Evolutionary conservation across 2,888 invertebrate genomes (phyloP).

Genomic region (Odontothrips loti): DNA sequence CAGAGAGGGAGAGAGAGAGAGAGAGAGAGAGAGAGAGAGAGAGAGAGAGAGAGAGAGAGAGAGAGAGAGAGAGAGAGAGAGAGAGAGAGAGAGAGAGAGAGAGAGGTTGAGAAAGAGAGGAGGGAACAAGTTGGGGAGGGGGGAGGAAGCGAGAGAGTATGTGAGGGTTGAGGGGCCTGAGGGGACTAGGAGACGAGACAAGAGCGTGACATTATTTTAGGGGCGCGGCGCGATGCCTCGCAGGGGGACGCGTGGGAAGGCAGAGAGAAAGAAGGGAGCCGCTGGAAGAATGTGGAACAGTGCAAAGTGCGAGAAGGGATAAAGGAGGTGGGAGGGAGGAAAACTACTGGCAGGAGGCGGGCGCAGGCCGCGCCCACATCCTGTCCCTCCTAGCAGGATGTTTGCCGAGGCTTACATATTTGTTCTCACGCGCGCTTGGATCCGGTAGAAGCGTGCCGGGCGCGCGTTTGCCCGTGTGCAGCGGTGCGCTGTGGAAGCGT

Average conservation of each 20-base stretch:
- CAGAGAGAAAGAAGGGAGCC: neutral
- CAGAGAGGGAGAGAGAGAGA: no score
- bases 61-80: no score
- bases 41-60: no score
- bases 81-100: no score
- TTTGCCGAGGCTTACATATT: neutral
- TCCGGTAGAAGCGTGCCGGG: neutral
- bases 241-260: neutral
- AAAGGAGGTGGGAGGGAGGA: neutral
- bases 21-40: no score
- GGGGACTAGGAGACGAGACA: no score
- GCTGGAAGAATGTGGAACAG: neutral
- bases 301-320: neutral
- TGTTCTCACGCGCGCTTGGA: neutral
- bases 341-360: neutral
- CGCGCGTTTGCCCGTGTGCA: neutral
- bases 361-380: neutral
- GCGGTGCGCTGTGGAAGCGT: no score
- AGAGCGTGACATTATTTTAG: neutral
- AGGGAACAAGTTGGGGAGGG: no score
- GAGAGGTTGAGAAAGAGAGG: no score
- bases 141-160: no score
- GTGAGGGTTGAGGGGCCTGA: no score
- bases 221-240: neutral
- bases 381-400: no score